Evolutionary conservation across 2,888 invertebrate genomes (phyloP), one percentile per base, ranked within the genome.

Genomic region (Cryptocephalus primarius): DNA sequence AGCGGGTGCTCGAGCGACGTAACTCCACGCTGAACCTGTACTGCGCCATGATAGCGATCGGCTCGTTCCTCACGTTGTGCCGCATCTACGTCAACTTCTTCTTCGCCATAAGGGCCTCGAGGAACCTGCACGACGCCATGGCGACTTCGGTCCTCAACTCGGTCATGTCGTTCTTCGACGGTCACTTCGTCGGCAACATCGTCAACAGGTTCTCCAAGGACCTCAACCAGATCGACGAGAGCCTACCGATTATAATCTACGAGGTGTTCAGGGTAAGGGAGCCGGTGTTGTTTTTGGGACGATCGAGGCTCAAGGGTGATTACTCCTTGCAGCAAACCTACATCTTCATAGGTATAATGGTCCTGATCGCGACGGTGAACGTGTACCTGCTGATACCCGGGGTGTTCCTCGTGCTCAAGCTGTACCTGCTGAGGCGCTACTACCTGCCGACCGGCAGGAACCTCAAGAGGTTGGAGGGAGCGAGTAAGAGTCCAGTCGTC

Each of bases 371-470:
- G 1, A 72, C 83, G 1, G 79, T 86, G 2, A 83, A 88, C 59
- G 79, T 80, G 4, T 76, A 78, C 67, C 74, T 86, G 8, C 55
- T 85, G 40, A 65, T 82, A 8, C 82, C 85, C 1, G 79, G 85
- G 2, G 63, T 78, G 0, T 71, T 85, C 8, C 77, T 89, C 14
- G 68, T 78, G n/a, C 32, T 80, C 0, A 58, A 83, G 1, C 86
- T 89, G 61, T 65, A 78, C 44, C 62, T 77, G n/a, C 66, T 88
- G 34, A 66, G 88, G 13, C 73, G 72, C 51, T 78, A 82, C 62
- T 90, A 88, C 64, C 66, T 90, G 39, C 72, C 77, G 8, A 82
- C 86, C 0, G 83, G 88, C 0, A 78, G 87, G 58, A 83, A 83
- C 61, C 72, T 90, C 1, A 90, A 82, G 65, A 74, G 82, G 43